Percentiles rank a stretch among this genome's conserved stretches.
phyloP scores from a whole-genome alignment of 2,113 vertebrate genomes.

The Naja naja region DNA sequence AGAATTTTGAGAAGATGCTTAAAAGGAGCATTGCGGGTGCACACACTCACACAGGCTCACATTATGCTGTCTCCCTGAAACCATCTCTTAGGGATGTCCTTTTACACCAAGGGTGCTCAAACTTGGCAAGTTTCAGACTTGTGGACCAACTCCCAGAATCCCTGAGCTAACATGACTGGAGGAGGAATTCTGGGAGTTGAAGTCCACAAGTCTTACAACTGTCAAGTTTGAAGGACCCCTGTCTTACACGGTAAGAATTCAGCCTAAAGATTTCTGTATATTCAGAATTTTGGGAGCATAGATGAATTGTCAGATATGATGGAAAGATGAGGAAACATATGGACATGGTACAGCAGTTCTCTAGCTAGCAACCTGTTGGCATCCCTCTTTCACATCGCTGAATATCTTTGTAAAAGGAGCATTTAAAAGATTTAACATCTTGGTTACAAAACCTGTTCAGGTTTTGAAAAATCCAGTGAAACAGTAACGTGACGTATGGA shows the following conservation, averaged over 20 bases:
- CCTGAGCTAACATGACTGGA: no score
- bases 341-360: constrained; percentile 7
- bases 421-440: constrained; percentile 25
- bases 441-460: constrained; percentile 32
- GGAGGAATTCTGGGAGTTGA: no score
- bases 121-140: no score
- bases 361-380: constrained; percentile 42
- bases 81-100: background rate
- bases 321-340: constrained; percentile 8
- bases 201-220: no score
- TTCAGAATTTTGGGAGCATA: background rate
- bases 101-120: background rate
- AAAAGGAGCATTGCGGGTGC: background rate
- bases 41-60: background rate
- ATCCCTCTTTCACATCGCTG: background rate
- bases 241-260: background rate
- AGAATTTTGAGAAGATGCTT: background rate
- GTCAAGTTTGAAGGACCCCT: no score
- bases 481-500: constrained; percentile 10
- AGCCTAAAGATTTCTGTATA: background rate
- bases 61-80: background rate
- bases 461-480: constrained; percentile 9
- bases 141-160: no score
- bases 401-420: constrained; percentile 8
- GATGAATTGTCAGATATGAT: constrained; percentile 6